Evolutionary conservation across 2,888 invertebrate species (phyloP).

Genomic region (Eupithecia tripunctaria): DNA sequence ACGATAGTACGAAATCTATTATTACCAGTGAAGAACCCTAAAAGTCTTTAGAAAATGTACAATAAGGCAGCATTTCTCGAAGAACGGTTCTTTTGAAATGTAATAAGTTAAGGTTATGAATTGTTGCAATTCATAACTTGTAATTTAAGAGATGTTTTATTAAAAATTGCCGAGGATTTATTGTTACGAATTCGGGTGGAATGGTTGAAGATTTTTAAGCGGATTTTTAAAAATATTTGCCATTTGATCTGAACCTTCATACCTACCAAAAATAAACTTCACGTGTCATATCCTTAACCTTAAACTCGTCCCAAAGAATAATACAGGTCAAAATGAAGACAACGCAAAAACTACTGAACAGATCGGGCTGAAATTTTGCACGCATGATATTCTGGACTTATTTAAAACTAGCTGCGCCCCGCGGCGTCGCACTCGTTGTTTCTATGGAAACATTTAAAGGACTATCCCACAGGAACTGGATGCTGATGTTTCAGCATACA

Average conservation of each 20-base stretch:
- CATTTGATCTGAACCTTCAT: not conserved
- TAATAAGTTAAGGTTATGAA: slow-evolving; percentile 1
- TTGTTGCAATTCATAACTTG: not conserved
- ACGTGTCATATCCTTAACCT: too few relatives aligned
- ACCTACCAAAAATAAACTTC: not conserved
- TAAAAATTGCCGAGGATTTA: not conserved
- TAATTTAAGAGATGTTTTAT: not conserved
- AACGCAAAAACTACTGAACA: too few relatives aligned
- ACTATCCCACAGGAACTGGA: too few relatives aligned
- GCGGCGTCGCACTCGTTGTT: too few relatives aligned
- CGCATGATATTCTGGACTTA: too few relatives aligned
- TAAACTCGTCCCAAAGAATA: too few relatives aligned
- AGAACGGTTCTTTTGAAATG: not conserved
- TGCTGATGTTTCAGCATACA: too few relatives aligned
- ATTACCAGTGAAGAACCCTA: not conserved
- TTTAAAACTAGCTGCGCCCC: too few relatives aligned
- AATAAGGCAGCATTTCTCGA: slow-evolving; percentile 1
- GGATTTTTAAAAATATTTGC: not conserved
- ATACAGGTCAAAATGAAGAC: too few relatives aligned
- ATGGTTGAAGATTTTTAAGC: not conserved
- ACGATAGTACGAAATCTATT: not conserved
- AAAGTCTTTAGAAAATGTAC: slow-evolving; percentile 1
- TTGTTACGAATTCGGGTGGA: not conserved
- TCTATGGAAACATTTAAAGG: too few relatives aligned
- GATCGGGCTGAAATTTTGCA: too few relatives aligned